Percentiles rank a stretch among this genome's conserved stretches.
Conservation (phyloP, 2,113 vertebrate genomes). For the Barnardius zonarius region DNA sequence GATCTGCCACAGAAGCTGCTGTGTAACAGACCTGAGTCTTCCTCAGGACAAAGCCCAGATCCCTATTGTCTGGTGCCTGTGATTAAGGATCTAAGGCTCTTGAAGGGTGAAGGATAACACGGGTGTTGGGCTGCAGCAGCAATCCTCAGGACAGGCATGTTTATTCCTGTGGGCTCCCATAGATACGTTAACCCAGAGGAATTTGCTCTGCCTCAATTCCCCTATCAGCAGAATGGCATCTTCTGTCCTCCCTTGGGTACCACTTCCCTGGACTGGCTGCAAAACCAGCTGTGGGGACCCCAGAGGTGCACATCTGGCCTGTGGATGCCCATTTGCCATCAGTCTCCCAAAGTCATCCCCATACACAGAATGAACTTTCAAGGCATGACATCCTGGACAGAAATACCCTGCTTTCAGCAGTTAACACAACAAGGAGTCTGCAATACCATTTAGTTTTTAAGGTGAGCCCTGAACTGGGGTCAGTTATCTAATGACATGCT, state of each 20-base stretch:
- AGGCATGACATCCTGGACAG: neutral
- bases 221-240: neutral
- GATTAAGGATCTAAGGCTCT: neutral
- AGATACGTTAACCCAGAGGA: accelerated
- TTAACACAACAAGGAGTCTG: neutral
- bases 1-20: neutral
- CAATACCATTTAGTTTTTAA: neutral
- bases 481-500: neutral
- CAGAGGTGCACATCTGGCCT: neutral
- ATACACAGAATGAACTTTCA: accelerated
- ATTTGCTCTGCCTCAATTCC: neutral
- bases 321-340: neutral
- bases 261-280: neutral
- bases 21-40: neutral
- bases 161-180: neutral
- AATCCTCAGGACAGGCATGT: accelerated
- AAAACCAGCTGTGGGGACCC: neutral
- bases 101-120: neutral
- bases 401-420: neutral
- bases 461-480: neutral
- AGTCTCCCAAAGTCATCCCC: neutral
- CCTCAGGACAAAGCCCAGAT: neutral
- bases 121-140: neutral
- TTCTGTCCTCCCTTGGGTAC: neutral
- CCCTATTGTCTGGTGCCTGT: neutral